A percentile compares a stretch with the other conserved stretches of the same genome.
Conservation (phyloP, 2,113 vertebrate genomes). For the Malurus cyaneus region DNA sequence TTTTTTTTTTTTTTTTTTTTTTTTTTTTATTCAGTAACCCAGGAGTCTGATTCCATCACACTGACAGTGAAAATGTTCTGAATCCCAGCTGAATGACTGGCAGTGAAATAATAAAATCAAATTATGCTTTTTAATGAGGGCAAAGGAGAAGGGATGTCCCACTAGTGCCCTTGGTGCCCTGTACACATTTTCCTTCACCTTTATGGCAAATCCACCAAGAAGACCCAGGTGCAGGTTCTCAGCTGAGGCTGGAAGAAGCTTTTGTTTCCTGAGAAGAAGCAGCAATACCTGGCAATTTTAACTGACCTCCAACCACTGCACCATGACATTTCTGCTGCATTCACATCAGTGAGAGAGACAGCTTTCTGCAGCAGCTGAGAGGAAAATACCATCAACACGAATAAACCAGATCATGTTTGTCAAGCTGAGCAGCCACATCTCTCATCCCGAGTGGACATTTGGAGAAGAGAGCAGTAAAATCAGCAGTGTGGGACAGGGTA, state of each 20-base stretch:
- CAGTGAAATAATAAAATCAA: neutral
- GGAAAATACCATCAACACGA: neutral
- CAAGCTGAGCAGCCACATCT: neutral
- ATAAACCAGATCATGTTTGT: neutral
- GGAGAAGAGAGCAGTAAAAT: constrained; percentile 26
- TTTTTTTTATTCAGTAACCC: neutral
- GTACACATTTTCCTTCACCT: neutral
- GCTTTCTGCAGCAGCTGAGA: neutral
- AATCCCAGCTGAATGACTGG: neutral
- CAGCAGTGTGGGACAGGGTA: neutral
- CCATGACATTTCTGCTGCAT: neutral
- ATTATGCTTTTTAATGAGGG: neutral
- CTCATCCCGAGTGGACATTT: neutral
- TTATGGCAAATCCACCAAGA: neutral
- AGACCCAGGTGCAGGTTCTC: neutral
- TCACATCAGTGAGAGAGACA: neutral
- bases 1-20: too few relatives aligned
- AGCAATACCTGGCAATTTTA: neutral
- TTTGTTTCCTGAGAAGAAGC: neutral
- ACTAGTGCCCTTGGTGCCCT: neutral
- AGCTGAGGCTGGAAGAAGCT: neutral
- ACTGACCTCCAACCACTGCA: neutral
- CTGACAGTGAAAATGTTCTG: neutral
- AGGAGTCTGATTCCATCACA: neutral
- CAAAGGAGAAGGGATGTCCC: neutral